Base-by-base conservation (phyloP, 2,797 vertebrate genomes). In the Anguilla marmorata region DNA sequence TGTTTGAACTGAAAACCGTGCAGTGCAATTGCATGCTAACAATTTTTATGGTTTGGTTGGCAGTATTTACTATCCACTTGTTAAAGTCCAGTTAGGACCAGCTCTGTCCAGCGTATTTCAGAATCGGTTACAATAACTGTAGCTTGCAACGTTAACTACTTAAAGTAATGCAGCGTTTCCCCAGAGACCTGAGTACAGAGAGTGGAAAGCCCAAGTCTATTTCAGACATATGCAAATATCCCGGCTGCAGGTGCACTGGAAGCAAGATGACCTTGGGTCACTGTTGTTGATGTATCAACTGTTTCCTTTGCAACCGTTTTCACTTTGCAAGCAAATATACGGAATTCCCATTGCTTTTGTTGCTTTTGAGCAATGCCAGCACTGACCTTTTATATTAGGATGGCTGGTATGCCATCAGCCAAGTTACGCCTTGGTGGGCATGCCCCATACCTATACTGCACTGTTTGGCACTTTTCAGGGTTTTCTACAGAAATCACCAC, bases 221-320 rank as follows among this genome's bases (percentile, higher is more conserved):
- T 88, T 80, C 91, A 93, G 92, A 90, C 87, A 0, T 54, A 95
- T 94, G 93, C 91, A 96, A 96, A 95, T 93, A 48, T 30, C 88
- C 19, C 87, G 82, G 60, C 83, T 89, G 87, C 90, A 88, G 89
- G 89, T 88, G 80, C 84, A 63, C 83, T 89, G 90, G 86, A 87
- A 92, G 89, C 45, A 69, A 37, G 52, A 21, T 37, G 88, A 21
- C 33, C 63, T 89, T 54, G 52, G 76, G 45, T 0, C n/a, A 80
- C 33, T 41, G 0, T 1, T 82, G 41, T 8, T 69, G 4, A 50
- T 50, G 9, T 37, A 80, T 45, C 76, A 80, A 45, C 41, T 11
- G 21, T n/a, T 82, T 50, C 21, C 74, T 33, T 45, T 48, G 21
- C 45, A 2, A 63, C 58, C 0, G 19, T 63, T 63, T 63, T 63